Percentiles rank a stretch among this genome's conserved stretches.
These are phyloP conservation scores for Ligdia adustata DNA, from an alignment of 2,888 invertebrate genomes.

Conservation along the genomic window DNA sequence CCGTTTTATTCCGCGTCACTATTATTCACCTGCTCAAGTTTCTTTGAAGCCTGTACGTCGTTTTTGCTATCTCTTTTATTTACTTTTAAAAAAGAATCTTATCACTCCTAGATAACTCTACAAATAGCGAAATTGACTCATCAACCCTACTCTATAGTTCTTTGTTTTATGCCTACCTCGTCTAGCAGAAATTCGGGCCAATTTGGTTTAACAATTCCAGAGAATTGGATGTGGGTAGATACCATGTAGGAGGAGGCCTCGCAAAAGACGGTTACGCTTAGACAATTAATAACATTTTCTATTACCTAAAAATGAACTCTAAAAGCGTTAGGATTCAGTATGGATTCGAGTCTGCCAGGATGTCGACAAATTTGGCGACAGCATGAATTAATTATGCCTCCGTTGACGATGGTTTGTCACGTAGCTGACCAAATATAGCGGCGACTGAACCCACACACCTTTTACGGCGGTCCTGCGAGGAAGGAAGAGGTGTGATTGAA, in stretches of 20 bases:
- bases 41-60: constrained; percentile 31
- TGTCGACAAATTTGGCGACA: constrained; percentile 69
- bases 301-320: constrained; percentile 56
- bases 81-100: constrained; percentile 32
- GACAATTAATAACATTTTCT: constrained; percentile 52
- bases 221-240: constrained; percentile 79
- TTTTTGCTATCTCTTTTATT: constrained; percentile 35
- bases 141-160: constrained; percentile 14
- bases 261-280: constrained; percentile 69
- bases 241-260: constrained; percentile 78
- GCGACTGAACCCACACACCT: constrained; percentile 59
- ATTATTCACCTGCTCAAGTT: constrained; percentile 38
- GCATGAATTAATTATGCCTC: constrained; percentile 71
- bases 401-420: constrained; percentile 66
- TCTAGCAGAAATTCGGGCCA: constrained; percentile 59
- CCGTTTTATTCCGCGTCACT: constrained; percentile 34
- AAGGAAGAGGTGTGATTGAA: constrained; percentile 77
- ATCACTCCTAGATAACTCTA: constrained; percentile 27
- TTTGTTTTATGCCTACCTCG: constrained; percentile 23
- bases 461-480: constrained; percentile 69
- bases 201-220: constrained; percentile 58
- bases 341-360: constrained; percentile 54
- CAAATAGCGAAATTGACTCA: constrained; percentile 31
- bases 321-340: constrained; percentile 57
- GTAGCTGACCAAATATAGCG: constrained; percentile 76